phyloP scores from a whole-genome alignment of 2,888 invertebrate species.

The Nomada hirtipes region DNA sequence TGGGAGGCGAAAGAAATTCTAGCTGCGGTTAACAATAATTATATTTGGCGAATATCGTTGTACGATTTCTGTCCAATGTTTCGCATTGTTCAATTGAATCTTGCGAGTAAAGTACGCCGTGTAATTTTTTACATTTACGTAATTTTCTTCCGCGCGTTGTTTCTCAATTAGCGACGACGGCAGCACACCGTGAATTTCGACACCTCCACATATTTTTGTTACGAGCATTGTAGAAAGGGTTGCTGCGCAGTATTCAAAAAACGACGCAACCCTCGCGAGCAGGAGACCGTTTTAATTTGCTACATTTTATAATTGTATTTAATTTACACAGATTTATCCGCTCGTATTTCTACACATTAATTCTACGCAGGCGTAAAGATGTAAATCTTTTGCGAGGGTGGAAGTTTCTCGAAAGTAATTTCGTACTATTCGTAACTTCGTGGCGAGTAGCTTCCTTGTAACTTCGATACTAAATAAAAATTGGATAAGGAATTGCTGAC shows the following conservation, averaged over 20 bases:
- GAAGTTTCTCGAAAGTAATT: slow-evolving; percentile 35
- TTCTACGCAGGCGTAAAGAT: background rate
- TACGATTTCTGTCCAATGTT: background rate
- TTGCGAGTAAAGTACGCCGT: slow-evolving; percentile 14
- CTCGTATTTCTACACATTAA: too few relatives aligned
- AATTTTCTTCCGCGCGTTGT: slow-evolving; percentile 41
- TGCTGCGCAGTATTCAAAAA: slow-evolving; percentile 8
- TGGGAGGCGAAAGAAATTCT: background rate
- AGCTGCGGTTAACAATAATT: background rate
- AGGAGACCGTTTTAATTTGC: slow-evolving; percentile 1
- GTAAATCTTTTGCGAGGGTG: slow-evolving; percentile 21
- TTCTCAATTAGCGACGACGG: slow-evolving; percentile 35
- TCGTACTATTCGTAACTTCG: slow-evolving; percentile 30
- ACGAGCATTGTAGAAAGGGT: slow-evolving; percentile 20
- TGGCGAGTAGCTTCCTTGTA: slow-evolving; percentile 16
- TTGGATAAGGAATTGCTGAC: slow-evolving; percentile 58
- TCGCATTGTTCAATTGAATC: background rate
- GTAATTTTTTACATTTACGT: slow-evolving; percentile 28
- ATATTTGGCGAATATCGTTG: background rate
- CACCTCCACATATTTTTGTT: slow-evolving; percentile 32
- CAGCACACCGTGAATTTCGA: slow-evolving; percentile 51
- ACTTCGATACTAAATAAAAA: slow-evolving; percentile 51
- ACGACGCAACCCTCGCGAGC: background rate
- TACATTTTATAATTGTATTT: background rate
- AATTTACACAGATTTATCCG: too few relatives aligned